Conservation (phyloP, 2,797 vertebrate species). For the Mus minutoides region DNA sequence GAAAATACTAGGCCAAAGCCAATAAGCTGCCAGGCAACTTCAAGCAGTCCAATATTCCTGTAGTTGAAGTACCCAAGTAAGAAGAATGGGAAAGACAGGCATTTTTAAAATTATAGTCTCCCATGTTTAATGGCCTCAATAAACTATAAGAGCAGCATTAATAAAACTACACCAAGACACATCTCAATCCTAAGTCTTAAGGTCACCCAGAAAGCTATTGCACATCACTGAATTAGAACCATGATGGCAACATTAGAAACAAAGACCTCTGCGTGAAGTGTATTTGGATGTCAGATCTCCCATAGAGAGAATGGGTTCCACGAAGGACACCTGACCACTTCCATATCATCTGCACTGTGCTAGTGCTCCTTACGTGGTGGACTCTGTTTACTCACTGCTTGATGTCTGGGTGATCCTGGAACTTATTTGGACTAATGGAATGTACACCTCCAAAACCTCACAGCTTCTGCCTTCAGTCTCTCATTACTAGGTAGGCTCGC, state of each 20-base stretch:
- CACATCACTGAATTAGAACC: neutral
- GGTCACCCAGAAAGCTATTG: neutral
- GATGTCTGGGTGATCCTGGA: neutral
- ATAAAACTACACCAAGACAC: conserved; percentile 3
- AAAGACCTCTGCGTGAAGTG: neutral
- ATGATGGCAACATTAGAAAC: neutral
- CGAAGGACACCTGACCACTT: neutral
- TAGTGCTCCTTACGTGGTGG: neutral
- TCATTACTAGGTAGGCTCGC: neutral
- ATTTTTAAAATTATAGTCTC: conserved; percentile 28
- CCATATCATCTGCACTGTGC: neutral
- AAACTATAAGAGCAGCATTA: neutral
- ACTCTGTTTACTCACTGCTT: neutral
- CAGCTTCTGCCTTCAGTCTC: neutral
- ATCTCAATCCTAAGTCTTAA: neutral
- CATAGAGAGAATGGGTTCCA: neutral
- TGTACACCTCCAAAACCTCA: neutral
- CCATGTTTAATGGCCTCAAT: neutral
- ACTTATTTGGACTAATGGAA: conserved; percentile 18
- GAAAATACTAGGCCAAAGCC: neutral
- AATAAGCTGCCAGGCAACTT: neutral
- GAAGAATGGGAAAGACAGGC: neutral
- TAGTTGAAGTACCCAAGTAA: neutral
- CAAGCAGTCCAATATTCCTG: neutral
- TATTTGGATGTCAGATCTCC: conserved; percentile 2